phyloP scores from a whole-genome alignment of 2,113 vertebrate genomes.

The Symphodus melops region DNA sequence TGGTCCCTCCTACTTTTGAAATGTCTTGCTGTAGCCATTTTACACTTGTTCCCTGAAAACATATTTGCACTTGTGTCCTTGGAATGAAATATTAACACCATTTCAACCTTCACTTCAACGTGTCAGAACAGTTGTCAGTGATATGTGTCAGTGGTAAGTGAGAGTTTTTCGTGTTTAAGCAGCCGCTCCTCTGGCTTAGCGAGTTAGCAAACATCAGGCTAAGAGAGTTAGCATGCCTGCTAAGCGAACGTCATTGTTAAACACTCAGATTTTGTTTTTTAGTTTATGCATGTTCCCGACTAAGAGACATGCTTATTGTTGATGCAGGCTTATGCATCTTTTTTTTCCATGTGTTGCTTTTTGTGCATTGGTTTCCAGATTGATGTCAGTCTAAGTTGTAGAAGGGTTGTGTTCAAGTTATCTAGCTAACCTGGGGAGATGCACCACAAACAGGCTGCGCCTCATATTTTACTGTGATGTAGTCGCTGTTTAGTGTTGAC shows the following conservation, averaged over 20 bases:
- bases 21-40: slow-evolving; percentile 79
- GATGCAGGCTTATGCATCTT: neutral
- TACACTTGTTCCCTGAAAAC: slow-evolving; percentile 56
- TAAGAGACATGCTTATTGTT: neutral
- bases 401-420: neutral
- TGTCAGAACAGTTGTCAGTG: slow-evolving; percentile 2
- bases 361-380: neutral
- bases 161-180: neutral
- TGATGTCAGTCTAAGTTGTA: slow-evolving; percentile 21
- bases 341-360: neutral
- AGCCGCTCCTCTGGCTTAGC: neutral
- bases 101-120: neutral
- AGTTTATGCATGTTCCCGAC: neutral
- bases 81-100: neutral
- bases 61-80: slow-evolving; percentile 45
- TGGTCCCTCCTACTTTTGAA: slow-evolving; percentile 46
- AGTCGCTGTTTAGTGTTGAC: neutral
- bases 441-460: neutral
- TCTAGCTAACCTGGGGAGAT: neutral
- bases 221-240: slow-evolving; percentile 61
- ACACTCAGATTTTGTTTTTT: neutral
- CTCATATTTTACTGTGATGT: too few relatives aligned
- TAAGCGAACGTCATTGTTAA: slow-evolving; percentile 73
- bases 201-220: slow-evolving; percentile 36
- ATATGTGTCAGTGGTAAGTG: slow-evolving; percentile 56